phyloP scores from a whole-genome alignment of 2,888 invertebrate genomes.

The Helicoverpa assulta region DNA sequence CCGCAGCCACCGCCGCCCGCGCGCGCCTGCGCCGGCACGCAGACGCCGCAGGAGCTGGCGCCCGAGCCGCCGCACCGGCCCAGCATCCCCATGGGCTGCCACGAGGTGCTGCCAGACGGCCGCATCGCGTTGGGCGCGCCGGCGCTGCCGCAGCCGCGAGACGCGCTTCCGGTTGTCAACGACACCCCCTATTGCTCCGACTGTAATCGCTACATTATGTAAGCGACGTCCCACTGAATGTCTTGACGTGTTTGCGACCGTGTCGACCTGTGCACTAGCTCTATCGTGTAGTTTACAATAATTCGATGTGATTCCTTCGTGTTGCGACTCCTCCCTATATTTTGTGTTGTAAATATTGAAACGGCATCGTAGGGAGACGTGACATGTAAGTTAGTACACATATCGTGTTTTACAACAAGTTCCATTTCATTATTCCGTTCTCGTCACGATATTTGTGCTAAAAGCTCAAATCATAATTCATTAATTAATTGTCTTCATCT shows the following conservation, averaged over 20 bases:
- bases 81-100: slow-evolving; percentile 90
- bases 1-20: slow-evolving; percentile 74
- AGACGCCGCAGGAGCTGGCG: slow-evolving; percentile 75
- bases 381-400: slow-evolving; percentile 64
- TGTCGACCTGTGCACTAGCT: slow-evolving; percentile 87
- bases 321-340: slow-evolving; percentile 69
- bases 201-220: slow-evolving; percentile 97
- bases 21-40: slow-evolving; percentile 84
- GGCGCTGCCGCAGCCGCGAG: slow-evolving; percentile 71
- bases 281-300: slow-evolving; percentile 76
- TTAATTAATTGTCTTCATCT: slow-evolving; percentile 74
- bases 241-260: slow-evolving; percentile 89
- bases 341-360: slow-evolving; percentile 56
- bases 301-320: slow-evolving; percentile 71
- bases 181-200: slow-evolving; percentile 93
- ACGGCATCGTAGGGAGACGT: slow-evolving; percentile 62
- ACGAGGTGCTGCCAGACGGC: slow-evolving; percentile 87
- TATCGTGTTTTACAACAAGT: slow-evolving; percentile 56
- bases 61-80: slow-evolving; percentile 83
- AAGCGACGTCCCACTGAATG: slow-evolving; percentile 91
- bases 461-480: slow-evolving; percentile 66
- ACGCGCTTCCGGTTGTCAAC: slow-evolving; percentile 86
- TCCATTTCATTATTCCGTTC: slow-evolving; percentile 40
- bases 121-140: slow-evolving; percentile 86
- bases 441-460: slow-evolving; percentile 69